These are phyloP conservation scores for Petrosia ficiformis DNA, from an alignment of 37 sponge, comb jelly and placozoan species.

Conservation along the genomic window DNA sequence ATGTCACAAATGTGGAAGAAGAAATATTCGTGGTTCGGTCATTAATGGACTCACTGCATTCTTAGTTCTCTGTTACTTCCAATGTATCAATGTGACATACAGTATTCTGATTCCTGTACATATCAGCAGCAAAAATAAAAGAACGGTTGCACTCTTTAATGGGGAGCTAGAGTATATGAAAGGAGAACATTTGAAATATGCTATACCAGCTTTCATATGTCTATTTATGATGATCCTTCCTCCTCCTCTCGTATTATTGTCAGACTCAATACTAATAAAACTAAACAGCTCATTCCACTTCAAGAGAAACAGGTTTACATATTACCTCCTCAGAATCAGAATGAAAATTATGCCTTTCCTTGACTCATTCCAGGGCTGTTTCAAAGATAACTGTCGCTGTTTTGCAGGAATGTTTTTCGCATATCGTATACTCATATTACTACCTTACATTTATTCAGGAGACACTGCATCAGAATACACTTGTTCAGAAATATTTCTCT, in stretches of 20 bases:
- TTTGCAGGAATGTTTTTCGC: slow-evolving; percentile 1
- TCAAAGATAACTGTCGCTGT: not conserved
- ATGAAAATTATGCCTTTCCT: not conserved
- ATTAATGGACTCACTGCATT: slow-evolving; percentile 3
- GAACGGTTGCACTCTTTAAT: not conserved
- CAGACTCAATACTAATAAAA: not conserved
- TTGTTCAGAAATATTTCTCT: no score
- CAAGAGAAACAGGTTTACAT: not conserved
- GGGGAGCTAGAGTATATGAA: not conserved
- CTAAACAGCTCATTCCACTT: not conserved
- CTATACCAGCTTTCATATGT: slow-evolving; percentile 4
- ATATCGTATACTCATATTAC: not conserved
- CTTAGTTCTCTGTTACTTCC: slow-evolving; percentile 9
- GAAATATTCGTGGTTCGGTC: not conserved
- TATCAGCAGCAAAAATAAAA: not conserved
- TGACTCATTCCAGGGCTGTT: slow-evolving; percentile 7
- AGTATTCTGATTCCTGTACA: not conserved
- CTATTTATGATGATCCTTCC: not conserved
- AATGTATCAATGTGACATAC: not conserved
- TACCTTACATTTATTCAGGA: not conserved
- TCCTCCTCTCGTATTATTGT: slow-evolving; percentile 1
- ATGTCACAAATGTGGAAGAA: not conserved
- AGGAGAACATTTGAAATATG: not conserved
- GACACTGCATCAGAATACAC: not conserved
- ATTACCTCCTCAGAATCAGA: not conserved